Percentiles rank a stretch among this genome's conserved stretches.
Evolutionary conservation across 2,888 invertebrate genomes (phyloP).

Genomic region (Diadegma fenestrale): DNA sequence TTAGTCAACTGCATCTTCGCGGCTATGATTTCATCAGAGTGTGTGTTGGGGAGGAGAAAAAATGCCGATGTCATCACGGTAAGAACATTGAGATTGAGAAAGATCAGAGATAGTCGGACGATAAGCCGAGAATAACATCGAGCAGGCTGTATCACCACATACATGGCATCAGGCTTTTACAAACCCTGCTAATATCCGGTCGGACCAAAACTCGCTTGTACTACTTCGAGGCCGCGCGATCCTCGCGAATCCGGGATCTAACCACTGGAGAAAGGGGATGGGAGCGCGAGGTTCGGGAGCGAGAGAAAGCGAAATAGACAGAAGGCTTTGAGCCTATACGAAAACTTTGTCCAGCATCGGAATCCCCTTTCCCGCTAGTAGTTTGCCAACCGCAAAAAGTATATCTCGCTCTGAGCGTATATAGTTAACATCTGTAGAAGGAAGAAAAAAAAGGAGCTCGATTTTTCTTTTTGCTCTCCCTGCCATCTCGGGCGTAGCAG

Average conservation of each 20-base stretch:
- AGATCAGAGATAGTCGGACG: slow-evolving; percentile 46
- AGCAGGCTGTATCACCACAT: slow-evolving; percentile 16
- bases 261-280: slow-evolving; percentile 22
- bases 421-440: slow-evolving; percentile 37
- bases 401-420: slow-evolving; percentile 16
- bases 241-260: slow-evolving; percentile 25
- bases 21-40: not conserved
- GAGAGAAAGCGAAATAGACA: slow-evolving; percentile 3
- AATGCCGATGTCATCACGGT: not conserved
- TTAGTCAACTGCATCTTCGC: not conserved
- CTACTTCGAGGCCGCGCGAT: slow-evolving; percentile 54
- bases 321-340: slow-evolving; percentile 43
- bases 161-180: slow-evolving; percentile 35
- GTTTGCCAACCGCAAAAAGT: slow-evolving; percentile 37
- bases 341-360: slow-evolving; percentile 48
- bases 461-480: slow-evolving; percentile 32
- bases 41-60: not conserved
- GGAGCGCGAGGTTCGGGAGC: not conserved
- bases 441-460: not conserved
- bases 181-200: slow-evolving; percentile 55
- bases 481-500: slow-evolving; percentile 50
- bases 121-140: slow-evolving; percentile 45
- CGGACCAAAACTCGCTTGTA: slow-evolving; percentile 56
- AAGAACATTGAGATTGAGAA: slow-evolving; percentile 14
- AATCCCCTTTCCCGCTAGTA: slow-evolving; percentile 17